These are phyloP conservation scores for Barnardius zonarius DNA, from an alignment of 2,113 vertebrate species.

Conservation along the genomic window DNA sequence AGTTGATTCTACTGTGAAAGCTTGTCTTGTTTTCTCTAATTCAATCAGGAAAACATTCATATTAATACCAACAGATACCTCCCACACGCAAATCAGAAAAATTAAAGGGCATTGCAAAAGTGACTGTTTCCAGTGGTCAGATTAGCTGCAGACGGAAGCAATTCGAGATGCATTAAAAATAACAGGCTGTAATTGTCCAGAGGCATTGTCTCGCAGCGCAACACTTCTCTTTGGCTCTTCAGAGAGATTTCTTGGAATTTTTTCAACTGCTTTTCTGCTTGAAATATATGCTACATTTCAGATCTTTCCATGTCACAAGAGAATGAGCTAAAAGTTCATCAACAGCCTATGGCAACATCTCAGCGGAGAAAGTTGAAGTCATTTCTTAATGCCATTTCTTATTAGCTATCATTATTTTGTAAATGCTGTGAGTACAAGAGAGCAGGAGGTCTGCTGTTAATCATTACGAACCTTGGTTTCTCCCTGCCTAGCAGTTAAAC, in stretches of 20 bases:
- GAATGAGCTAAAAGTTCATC: constrained; percentile 52
- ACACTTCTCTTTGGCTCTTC: constrained; percentile 20
- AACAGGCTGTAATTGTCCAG: constrained; percentile 37
- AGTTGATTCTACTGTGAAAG: neutral
- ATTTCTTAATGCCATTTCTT: constrained; percentile 61
- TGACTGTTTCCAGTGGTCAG: constrained; percentile 30
- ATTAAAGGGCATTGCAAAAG: constrained; percentile 49
- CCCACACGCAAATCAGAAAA: constrained; percentile 33
- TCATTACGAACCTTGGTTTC: constrained; percentile 6
- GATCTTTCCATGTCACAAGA: neutral
- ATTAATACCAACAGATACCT: constrained; percentile 25
- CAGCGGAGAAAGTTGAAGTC: constrained; percentile 52
- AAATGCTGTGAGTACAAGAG: constrained; percentile 32
- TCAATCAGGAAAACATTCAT: constrained; percentile 43
- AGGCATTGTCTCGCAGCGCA: neutral
- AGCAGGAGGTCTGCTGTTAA: constrained; percentile 46
- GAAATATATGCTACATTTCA: constrained; percentile 5
- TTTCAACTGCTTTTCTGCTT: constrained; percentile 31
- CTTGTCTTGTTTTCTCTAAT: constrained; percentile 15
- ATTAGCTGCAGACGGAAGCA: constrained; percentile 60
- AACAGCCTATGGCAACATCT: constrained; percentile 56
- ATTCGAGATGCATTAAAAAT: constrained; percentile 21
- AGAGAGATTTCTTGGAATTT: constrained; percentile 33
- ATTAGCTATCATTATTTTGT: constrained; percentile 50
- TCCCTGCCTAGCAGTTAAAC: constrained; percentile 46